Percentiles rank a stretch among this genome's conserved stretches.
phyloP scores from a whole-genome alignment of 2,113 vertebrate genomes.

The Macquaria australasica region DNA sequence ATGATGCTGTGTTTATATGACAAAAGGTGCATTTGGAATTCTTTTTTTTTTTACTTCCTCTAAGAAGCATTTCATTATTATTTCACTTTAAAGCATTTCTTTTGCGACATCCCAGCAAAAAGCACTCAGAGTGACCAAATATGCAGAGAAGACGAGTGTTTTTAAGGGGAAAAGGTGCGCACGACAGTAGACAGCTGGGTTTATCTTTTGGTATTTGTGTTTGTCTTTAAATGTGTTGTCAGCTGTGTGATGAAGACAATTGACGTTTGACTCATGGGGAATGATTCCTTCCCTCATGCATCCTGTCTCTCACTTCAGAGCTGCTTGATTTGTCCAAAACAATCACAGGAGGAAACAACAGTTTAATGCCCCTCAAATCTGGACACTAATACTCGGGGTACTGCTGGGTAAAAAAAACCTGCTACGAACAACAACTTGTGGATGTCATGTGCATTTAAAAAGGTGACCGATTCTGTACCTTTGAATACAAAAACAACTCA shows the following conservation, averaged over 20 bases:
- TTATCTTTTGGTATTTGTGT: slow-evolving; percentile 69
- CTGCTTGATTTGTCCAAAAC: slow-evolving; percentile 80
- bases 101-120: slow-evolving; percentile 48
- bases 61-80: slow-evolving; percentile 25
- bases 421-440: slow-evolving; percentile 59
- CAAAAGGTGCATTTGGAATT: slow-evolving; percentile 61
- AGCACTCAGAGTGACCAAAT: slow-evolving; percentile 57
- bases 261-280: slow-evolving; percentile 55
- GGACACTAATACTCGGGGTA: slow-evolving; percentile 69
- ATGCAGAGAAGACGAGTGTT: slow-evolving; percentile 54
- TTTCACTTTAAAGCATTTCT: slow-evolving; percentile 72
- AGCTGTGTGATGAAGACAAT: slow-evolving; percentile 60
- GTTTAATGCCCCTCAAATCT: slow-evolving; percentile 79
- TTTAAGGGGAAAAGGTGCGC: slow-evolving; percentile 44
- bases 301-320: slow-evolving; percentile 60
- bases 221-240: slow-evolving; percentile 43
- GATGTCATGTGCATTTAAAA: slow-evolving; percentile 66
- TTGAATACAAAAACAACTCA: slow-evolving; percentile 64
- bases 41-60: neutral
- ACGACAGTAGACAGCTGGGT: slow-evolving; percentile 53
- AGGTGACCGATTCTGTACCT: slow-evolving; percentile 75
- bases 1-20: slow-evolving; percentile 46
- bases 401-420: slow-evolving; percentile 54
- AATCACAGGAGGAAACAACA: slow-evolving; percentile 83
- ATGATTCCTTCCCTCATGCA: slow-evolving; percentile 64